Evolutionary conservation across 2,797 vertebrate genomes (phyloP).

Genomic region (Dermochelys coriacea): DNA sequence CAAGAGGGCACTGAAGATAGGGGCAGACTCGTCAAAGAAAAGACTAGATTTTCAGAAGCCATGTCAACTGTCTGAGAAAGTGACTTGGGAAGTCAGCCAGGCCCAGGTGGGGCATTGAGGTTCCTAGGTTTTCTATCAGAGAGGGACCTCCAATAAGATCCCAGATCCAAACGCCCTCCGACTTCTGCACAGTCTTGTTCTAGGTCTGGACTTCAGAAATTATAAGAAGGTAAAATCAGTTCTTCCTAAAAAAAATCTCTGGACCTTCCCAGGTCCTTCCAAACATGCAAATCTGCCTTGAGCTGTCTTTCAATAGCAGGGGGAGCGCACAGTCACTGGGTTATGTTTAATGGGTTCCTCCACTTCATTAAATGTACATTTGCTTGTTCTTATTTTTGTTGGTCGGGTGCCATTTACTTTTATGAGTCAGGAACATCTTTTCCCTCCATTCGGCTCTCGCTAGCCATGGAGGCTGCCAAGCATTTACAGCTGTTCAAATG

Average conservation of each 20-base stretch:
- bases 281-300: not conserved
- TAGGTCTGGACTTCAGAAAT: not conserved
- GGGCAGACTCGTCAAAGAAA: not conserved
- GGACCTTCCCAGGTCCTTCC: not conserved
- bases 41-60: not conserved
- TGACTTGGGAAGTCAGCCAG: not conserved
- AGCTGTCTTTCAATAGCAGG: not conserved
- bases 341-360: constrained; percentile 81
- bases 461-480: constrained; percentile 37
- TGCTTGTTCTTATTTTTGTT: constrained; percentile 81
- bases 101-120: not conserved
- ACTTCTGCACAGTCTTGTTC: too few species aligned
- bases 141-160: not conserved
- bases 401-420: constrained; percentile 68
- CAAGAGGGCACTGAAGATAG: not conserved
- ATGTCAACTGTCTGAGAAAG: not conserved
- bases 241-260: not conserved
- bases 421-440: constrained; percentile 61
- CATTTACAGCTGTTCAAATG: constrained; percentile 26
- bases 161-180: not conserved
- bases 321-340: not conserved
- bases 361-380: constrained; percentile 81
- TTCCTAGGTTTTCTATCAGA: not conserved
- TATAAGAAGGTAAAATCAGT: not conserved
- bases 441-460: constrained; percentile 26